Percentiles rank a stretch among this genome's conserved stretches.
phyloP scores from a whole-genome alignment of 2,113 vertebrate genomes.

The Pluvianellus socialis region DNA sequence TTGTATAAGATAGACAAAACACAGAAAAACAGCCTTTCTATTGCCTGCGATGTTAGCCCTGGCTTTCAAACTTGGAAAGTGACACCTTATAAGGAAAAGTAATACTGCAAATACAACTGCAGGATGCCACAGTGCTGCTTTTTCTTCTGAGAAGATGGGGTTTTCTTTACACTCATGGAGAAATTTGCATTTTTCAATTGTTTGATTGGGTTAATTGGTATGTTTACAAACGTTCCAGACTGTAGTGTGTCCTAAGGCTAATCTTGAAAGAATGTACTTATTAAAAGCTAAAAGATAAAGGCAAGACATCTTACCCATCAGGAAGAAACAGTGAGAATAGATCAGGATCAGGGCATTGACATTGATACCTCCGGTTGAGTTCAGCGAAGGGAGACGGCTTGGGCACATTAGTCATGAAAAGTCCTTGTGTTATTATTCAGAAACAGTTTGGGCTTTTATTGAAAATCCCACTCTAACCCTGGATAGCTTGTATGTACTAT shows the following conservation, averaged over 20 bases:
- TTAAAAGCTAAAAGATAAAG: background rate
- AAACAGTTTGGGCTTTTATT: background rate
- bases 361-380: background rate
- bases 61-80: background rate
- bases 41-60: background rate
- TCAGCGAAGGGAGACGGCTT: background rate
- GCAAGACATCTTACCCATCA: too few species aligned
- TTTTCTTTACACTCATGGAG: background rate
- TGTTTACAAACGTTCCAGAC: background rate
- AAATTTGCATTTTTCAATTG: background rate
- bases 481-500: background rate
- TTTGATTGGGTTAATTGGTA: background rate
- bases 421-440: rapidly evolving
- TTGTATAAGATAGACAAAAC: background rate
- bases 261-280: background rate
- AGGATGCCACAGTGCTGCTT: background rate
- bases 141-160: background rate
- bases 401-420: background rate
- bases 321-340: background rate
- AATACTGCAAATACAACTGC: background rate
- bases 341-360: rapidly evolving
- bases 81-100: background rate
- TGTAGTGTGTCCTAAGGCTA: background rate
- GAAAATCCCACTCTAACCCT: background rate
- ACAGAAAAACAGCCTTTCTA: background rate